Base-by-base conservation (phyloP, 2,888 invertebrate genomes). In the Clepsis dumicolana region DNA sequence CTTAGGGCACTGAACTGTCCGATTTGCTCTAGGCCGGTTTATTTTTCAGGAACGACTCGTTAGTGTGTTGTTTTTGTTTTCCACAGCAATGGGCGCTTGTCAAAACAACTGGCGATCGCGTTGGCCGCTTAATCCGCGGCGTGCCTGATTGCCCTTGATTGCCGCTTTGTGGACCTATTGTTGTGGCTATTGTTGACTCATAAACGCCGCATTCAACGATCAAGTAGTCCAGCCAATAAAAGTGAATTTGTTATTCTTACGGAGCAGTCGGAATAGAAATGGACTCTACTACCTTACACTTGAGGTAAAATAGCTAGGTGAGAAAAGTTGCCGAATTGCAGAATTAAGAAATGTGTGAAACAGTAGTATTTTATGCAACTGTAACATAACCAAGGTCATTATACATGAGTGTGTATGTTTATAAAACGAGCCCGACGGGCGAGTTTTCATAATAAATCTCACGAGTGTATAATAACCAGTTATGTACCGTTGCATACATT, bases 111-210 rank as follows among this genome's bases (percentile, higher is more conserved):
- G 66, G 5, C 44, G 25, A 12, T 44, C 52, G 44, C 54, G 38
- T 52, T 25, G 60, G 8, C 65, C 53, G 35, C 52, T n/a, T 53
- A 29, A 27, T 29, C 77, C 79, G 76, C 77, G 77, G 77, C 64
- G 70, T 61, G 65, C 61, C 71, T 80, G 80, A 82, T 81, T 83
- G 80, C 72, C 79, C 77, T 79, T 80, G 80, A 83, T 83, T 83
- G 79, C 74, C 71, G 75, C 72, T 80, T 80, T 82, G 81, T 81
- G 75, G 32, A 1, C 21, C 52, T 25, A 10, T 52, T 52, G 25
- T n/a, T n/a, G n/a, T n/a, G n/a, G n/a, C 52, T 25, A 25, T 52
- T 25, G 25, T 25, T n/a, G 2, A 52, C n/a, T 52, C 14, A 52
- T 52, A 12, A 25, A n/a, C 52, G 25, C n/a, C n/a, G 52, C 25